Evolutionary conservation across 2,888 invertebrate species (phyloP).

Genomic region (Drosophila nigricruria): DNA sequence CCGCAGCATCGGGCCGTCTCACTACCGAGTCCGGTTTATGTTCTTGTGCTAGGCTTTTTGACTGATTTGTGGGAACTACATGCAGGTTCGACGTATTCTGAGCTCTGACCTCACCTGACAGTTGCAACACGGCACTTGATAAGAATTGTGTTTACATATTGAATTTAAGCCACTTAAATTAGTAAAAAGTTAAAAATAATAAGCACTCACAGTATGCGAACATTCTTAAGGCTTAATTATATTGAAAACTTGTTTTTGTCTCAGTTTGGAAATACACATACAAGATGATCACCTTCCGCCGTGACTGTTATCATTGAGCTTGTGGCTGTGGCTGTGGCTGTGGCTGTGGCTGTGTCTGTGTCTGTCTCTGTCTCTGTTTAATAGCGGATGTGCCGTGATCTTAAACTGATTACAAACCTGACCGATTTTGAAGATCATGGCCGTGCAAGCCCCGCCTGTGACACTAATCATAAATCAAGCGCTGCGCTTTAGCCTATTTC

Average conservation of each 20-base stretch:
- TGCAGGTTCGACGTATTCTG: slow-evolving; percentile 10
- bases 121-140: slow-evolving; percentile 6
- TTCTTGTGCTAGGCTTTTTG: slow-evolving; percentile 17
- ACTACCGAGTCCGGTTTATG: neutral
- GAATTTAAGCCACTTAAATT: slow-evolving; percentile 2
- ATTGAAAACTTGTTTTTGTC: slow-evolving; percentile 60
- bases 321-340: neutral
- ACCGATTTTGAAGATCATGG: slow-evolving; percentile 62
- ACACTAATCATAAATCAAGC: slow-evolving; percentile 40
- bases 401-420: slow-evolving; percentile 45
- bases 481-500: slow-evolving; percentile 48
- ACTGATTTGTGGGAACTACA: slow-evolving; percentile 12
- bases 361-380: slow-evolving; percentile 21
- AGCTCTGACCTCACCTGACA: slow-evolving; percentile 20
- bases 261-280: slow-evolving; percentile 18
- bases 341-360: slow-evolving; percentile 6
- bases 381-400: slow-evolving; percentile 37
- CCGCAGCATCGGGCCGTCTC: neutral
- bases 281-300: slow-evolving; percentile 66
- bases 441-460: slow-evolving; percentile 30
- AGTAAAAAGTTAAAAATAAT: slow-evolving; percentile 17
- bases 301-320: slow-evolving; percentile 66
- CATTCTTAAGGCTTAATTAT: slow-evolving; percentile 24
- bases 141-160: slow-evolving; percentile 3
- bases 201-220: slow-evolving; percentile 2